These are phyloP conservation scores for Macrotrachela quadricornifera DNA, from an alignment of 1,140 invertebrate species.

Conservation along the genomic window DNA sequence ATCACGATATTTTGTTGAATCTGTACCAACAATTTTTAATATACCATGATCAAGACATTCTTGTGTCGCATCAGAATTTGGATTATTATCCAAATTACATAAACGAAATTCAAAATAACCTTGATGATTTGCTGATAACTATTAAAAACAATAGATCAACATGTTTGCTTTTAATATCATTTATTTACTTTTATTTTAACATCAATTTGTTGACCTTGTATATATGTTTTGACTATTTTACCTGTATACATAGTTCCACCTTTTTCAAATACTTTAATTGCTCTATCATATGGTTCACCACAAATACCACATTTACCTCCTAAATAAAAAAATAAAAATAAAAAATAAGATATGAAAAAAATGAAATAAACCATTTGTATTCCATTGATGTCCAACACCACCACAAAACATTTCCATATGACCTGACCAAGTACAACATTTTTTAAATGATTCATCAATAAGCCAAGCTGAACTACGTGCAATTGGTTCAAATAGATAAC, in stretches of 20 bases:
- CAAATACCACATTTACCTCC: slow-evolving; percentile 31
- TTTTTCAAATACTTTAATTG: slow-evolving; percentile 18
- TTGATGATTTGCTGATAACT: slow-evolving; percentile 28
- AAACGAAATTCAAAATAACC: slow-evolving; percentile 19
- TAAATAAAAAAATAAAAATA: not conserved
- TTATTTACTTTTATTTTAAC: slow-evolving; percentile 4
- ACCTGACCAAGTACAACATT: slow-evolving; percentile 3
- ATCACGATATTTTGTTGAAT: not conserved
- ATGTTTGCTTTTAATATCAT: not conserved
- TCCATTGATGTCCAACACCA: slow-evolving; percentile 2
- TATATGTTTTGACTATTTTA: slow-evolving; percentile 19
- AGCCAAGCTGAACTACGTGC: slow-evolving; percentile 4
- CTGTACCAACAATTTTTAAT: not conserved
- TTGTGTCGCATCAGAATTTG: slow-evolving; percentile 12
- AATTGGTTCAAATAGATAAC: not conserved
- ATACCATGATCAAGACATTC: slow-evolving; percentile 11
- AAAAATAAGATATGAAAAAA: no score
- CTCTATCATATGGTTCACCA: slow-evolving; percentile 22
- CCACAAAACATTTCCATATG: slow-evolving; percentile 9
- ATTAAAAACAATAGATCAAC: slow-evolving; percentile 30
- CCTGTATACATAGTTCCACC: slow-evolving; percentile 26
- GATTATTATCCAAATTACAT: slow-evolving; percentile 34
- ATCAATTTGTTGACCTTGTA: slow-evolving; percentile 13
- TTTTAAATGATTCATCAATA: not conserved
- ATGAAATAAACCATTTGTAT: slow-evolving; percentile 1